Evolutionary conservation across 2,797 vertebrate species (phyloP).

Genomic region (Numenius phaeopus): DNA sequence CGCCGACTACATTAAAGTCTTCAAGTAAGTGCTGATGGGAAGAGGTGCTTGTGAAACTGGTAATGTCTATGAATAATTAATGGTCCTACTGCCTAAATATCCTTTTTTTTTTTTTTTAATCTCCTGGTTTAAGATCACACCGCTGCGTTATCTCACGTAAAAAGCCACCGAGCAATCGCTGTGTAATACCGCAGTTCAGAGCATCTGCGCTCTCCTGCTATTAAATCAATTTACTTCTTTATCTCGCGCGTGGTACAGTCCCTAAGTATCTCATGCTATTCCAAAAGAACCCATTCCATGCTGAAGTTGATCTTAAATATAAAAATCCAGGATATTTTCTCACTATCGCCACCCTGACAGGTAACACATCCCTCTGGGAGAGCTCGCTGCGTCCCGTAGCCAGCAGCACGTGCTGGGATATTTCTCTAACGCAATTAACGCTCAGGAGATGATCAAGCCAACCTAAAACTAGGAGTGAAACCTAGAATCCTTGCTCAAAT

Average conservation of each 20-base stretch:
- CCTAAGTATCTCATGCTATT: background rate
- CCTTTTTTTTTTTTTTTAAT: background rate
- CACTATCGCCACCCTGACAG: accelerated
- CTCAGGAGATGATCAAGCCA: background rate
- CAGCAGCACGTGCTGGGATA: background rate
- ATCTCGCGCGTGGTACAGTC: too few species aligned
- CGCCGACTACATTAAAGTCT: conserved; percentile 98
- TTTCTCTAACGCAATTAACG: background rate
- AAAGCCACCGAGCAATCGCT: background rate
- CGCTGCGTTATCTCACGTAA: background rate
- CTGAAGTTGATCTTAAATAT: background rate
- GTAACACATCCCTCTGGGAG: background rate
- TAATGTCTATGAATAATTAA: conserved; percentile 54
- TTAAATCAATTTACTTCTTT: background rate
- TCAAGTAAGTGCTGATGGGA: conserved; percentile 92
- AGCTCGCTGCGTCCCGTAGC: background rate
- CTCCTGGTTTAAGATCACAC: background rate
- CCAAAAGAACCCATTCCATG: background rate
- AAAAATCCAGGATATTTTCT: background rate
- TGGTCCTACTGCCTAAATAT: background rate
- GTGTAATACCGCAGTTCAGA: background rate
- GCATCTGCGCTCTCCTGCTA: background rate
- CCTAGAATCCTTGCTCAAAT: background rate
- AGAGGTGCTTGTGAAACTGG: background rate
- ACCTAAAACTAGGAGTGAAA: background rate